Conservation (phyloP, 2,797 vertebrate species). For the Centropyge bicolor region DNA sequence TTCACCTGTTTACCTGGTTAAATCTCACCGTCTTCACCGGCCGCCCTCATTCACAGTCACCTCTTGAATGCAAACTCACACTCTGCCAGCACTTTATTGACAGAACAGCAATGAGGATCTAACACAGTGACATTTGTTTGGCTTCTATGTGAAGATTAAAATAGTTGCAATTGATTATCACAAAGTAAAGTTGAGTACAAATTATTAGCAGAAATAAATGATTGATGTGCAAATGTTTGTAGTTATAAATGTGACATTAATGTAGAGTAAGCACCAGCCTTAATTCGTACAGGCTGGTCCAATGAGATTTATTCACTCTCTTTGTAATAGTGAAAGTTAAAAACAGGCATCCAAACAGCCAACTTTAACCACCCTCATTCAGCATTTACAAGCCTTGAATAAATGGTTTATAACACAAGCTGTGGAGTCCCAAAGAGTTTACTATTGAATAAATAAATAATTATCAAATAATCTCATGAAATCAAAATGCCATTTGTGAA, state of each 20-base stretch:
- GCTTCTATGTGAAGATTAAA: background rate
- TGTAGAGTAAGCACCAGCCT: background rate
- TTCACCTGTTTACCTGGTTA: slow-evolving; percentile 15
- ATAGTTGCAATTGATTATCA: background rate
- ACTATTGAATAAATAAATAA: background rate
- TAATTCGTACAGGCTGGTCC: background rate
- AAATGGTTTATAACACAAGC: background rate
- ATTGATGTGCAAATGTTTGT: background rate
- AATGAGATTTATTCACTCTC: background rate
- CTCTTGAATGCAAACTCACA: background rate
- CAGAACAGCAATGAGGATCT: background rate
- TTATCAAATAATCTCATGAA: background rate
- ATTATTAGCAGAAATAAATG: background rate
- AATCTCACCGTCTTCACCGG: background rate
- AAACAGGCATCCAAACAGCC: background rate
- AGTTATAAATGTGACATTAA: background rate
- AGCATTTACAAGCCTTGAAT: background rate
- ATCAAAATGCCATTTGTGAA: no score
- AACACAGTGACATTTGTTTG: background rate
- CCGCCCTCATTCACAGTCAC: background rate
- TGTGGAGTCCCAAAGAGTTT: background rate
- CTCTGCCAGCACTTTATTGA: background rate
- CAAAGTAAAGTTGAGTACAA: no score
- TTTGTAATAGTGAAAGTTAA: background rate
- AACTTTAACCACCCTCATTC: background rate